Evolutionary conservation across 2,797 vertebrate genomes (phyloP).

Genomic region (Tokudaia muenninki): DNA sequence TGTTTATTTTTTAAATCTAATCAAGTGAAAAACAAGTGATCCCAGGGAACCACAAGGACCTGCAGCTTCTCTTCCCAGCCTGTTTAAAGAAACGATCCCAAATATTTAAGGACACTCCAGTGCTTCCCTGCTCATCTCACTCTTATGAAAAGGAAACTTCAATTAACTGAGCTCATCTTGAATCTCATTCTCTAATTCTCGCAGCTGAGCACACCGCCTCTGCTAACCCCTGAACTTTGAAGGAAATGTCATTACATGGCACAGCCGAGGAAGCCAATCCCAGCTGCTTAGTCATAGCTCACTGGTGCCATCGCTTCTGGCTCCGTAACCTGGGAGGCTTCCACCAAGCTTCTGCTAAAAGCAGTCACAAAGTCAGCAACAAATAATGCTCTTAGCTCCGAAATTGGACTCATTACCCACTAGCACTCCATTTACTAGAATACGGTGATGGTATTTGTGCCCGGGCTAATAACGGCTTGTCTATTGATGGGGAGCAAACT

Average conservation of each 20-base stretch:
- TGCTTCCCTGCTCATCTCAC: conserved; percentile 44
- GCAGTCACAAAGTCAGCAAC: conserved; percentile 53
- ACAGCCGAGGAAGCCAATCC: conserved; percentile 46
- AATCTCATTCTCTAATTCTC: conserved; percentile 65
- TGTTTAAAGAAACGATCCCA: conserved; percentile 20
- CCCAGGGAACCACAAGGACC: not conserved
- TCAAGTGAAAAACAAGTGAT: conserved; percentile 57
- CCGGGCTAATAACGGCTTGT: conserved; percentile 5
- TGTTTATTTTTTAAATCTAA: not conserved
- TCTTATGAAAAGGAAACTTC: conserved; percentile 53
- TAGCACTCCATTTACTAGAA: conserved; percentile 56
- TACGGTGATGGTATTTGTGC: conserved; percentile 37
- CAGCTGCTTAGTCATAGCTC: conserved; percentile 76
- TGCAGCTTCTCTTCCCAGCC: not conserved
- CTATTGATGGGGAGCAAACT: conserved; percentile 4
- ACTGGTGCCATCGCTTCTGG: conserved; percentile 43
- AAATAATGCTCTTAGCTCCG: conserved; percentile 66
- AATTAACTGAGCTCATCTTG: conserved; percentile 60
- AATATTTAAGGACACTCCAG: conserved; percentile 57
- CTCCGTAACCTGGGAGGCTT: conserved; percentile 34
- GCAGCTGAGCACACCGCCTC: conserved; percentile 63
- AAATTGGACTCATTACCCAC: conserved; percentile 52
- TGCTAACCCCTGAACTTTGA: conserved; percentile 69
- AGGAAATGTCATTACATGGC: conserved; percentile 71
- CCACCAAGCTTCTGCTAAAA: conserved; percentile 54